phyloP scores from a whole-genome alignment of 2,888 invertebrate genomes.

The Argynnis bischoffii region DNA sequence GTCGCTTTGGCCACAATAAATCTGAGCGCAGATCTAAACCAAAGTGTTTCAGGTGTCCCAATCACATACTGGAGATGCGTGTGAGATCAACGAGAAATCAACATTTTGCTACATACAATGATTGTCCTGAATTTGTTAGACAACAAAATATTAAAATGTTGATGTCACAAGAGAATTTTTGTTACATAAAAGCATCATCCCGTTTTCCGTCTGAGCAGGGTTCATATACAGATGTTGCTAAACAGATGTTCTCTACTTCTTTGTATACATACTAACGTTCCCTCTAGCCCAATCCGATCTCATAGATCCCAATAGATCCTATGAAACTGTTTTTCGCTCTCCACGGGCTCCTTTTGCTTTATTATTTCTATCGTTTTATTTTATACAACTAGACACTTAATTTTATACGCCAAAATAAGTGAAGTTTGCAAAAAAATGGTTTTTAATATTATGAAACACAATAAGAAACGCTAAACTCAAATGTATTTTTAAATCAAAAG shows the following conservation, averaged over 20 bases:
- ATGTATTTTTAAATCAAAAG: too few species aligned
- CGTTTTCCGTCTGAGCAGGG: constrained; percentile 8
- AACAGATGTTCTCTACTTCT: neutral
- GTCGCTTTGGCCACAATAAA: constrained; percentile 41
- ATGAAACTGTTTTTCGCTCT: constrained; percentile 9
- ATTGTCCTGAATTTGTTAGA: constrained; percentile 34
- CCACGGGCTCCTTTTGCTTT: neutral
- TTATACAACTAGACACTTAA: too few species aligned
- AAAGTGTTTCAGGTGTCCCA: constrained; percentile 38
- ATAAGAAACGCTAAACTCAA: too few species aligned
- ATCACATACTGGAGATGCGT: constrained; percentile 32
- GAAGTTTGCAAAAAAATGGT: too few species aligned
- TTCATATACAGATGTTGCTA: constrained; percentile 19
- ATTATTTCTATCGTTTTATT: too few species aligned
- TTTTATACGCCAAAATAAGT: too few species aligned
- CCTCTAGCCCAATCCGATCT: neutral
- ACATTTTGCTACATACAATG: constrained; percentile 30
- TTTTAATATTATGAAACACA: too few species aligned
- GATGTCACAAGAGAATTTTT: too few species aligned
- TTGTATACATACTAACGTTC: neutral
- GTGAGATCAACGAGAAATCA: constrained; percentile 21
- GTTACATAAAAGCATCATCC: constrained; percentile 26
- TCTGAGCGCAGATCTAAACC: constrained; percentile 39
- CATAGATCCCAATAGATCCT: neutral
- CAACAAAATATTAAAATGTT: too few species aligned